Evolutionary conservation across 2,797 vertebrate genomes (phyloP), one percentile per base, ranked within the genome.

Genomic region (Podargus strigoides): DNA sequence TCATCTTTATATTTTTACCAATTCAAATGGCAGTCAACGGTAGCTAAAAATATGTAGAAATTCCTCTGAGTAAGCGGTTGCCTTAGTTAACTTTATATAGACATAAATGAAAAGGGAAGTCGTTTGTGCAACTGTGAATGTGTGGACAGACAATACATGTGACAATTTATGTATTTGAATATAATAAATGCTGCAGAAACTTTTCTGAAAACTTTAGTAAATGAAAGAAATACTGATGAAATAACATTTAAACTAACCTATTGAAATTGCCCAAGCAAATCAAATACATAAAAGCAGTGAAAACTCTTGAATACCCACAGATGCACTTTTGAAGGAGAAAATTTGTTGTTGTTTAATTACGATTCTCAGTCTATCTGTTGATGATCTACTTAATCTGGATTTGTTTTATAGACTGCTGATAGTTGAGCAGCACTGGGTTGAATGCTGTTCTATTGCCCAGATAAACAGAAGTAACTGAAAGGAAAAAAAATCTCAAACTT

Each of bases 71-170:
- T 90, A 93, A 95, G 87, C 49, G 6, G 52, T 95, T 94, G 85
- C 80, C 81, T 90, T 85, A 90, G 67, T 89, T 96, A 94, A 86
- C 74, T 90, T 64, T 85, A 47, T 77, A 70, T 46, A 66, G 81
- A 28, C 77, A 37, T 81, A 93, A 79, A 83, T 80, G 63, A 80
- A 92, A 94, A 82, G 41, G 83, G 95, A 96, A 94, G 93, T 91
- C 77, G 72, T 85, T 81, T 62, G 46, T 83, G 78, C 60, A 93
- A 85, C 60, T 77, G 53, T 85, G 74, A 82, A 32, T 64, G 44
- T 79, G 70, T 79, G 80, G 87, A 91, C 69, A 94, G 69, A 88
- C 64, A 78, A 73, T 91, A 60, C 70, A 50, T 6, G 24, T 77
- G 83, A 81, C 56, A 53, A 12, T 50, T 73, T 46, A 42, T 68